phyloP scores from a whole-genome alignment of 2,888 invertebrate species.

The Urechis unicinctus region DNA sequence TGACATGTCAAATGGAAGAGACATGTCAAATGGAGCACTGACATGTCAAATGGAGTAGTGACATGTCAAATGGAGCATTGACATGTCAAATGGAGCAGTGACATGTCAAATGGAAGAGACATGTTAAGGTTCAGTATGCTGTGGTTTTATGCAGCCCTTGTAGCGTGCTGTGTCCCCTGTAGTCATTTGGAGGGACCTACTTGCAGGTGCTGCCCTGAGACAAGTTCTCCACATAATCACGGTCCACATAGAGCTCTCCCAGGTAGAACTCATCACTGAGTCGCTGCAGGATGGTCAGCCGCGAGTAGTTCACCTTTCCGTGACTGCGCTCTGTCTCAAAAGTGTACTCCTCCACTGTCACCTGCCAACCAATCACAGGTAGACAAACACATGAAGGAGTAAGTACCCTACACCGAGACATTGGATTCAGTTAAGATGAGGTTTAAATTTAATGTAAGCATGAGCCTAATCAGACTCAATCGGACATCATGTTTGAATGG shows the following conservation, averaged over 20 bases:
- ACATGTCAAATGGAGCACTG: too few species aligned
- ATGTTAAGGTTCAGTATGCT: too few species aligned
- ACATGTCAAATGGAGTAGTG: too few species aligned
- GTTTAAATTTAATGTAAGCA: too few species aligned
- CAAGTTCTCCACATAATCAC: conserved; percentile 68
- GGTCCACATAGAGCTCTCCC: conserved; percentile 82
- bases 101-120: too few species aligned
- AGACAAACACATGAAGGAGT: neutral
- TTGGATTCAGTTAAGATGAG: too few species aligned
- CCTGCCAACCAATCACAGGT: conserved; percentile 44
- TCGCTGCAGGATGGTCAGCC: conserved; percentile 78
- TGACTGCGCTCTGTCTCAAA: conserved; percentile 76
- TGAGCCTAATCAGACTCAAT: too few species aligned
- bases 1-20: too few species aligned
- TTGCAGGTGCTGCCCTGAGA: conserved; percentile 77
- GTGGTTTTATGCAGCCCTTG: neutral
- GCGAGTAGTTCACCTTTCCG: conserved; percentile 72
- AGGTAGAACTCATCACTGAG: conserved; percentile 82
- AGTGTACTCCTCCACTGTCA: conserved; percentile 79
- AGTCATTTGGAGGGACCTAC: conserved; percentile 43
- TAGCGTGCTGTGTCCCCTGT: neutral
- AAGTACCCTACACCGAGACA: neutral
- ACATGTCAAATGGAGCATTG: too few species aligned
- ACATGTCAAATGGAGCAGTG: too few species aligned
- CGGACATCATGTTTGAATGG: too few species aligned